These are phyloP conservation scores for Drosophila seguyi DNA, from an alignment of 1,140 invertebrate genomes.

Conservation along the genomic window DNA sequence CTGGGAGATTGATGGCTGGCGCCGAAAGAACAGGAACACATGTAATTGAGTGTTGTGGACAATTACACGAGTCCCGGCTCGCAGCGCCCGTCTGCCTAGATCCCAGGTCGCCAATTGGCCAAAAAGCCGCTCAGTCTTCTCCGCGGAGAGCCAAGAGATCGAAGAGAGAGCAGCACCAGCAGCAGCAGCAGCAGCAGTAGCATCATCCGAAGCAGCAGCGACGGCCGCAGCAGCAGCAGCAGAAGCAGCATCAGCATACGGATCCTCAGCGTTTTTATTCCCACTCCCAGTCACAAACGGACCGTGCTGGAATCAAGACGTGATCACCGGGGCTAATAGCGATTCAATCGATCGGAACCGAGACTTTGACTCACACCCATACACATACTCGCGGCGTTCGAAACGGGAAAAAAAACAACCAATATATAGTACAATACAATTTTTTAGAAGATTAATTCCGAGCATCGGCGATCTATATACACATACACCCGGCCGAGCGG, in stretches of 20 bases:
- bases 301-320: conserved; percentile 80
- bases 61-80: conserved; percentile 54
- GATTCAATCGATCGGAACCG: conserved; percentile 26
- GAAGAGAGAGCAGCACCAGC: conserved; percentile 30
- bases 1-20: conserved; percentile 75
- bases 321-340: conserved; percentile 65
- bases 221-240: neutral
- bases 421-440: conserved; percentile 34
- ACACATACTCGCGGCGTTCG: conserved; percentile 39
- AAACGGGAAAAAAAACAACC: conserved; percentile 21
- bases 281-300: conserved; percentile 75
- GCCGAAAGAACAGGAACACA: conserved; percentile 70
- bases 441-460: conserved; percentile 62
- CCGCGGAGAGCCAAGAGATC: conserved; percentile 27
- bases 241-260: conserved; percentile 35
- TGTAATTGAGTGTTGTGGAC: conserved; percentile 78
- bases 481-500: conserved; percentile 30
- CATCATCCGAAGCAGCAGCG: conserved; percentile 32
- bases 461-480: conserved; percentile 56
- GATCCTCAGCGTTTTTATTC: conserved; percentile 75
- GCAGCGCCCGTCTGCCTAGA: conserved; percentile 2
- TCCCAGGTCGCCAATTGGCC: conserved; percentile 32
- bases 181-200: conserved; percentile 20
- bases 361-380: conserved; percentile 35
- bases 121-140: conserved; percentile 29